A percentile compares a stretch with the other conserved stretches of the same genome.
phyloP scores from a whole-genome alignment of 2,797 vertebrate species.

The Acanthiza pusilla region DNA sequence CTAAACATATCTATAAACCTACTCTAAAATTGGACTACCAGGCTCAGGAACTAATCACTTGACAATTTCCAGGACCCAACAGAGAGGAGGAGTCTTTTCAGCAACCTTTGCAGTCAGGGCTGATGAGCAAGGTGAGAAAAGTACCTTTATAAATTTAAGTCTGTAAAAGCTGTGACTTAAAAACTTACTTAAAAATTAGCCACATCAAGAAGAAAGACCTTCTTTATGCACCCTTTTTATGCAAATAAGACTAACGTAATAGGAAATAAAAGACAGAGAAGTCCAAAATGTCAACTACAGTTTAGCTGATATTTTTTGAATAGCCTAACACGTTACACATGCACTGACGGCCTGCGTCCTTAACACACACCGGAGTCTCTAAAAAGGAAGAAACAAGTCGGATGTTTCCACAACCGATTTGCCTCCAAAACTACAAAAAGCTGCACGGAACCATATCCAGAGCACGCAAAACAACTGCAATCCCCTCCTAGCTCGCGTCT shows the following conservation, averaged over 20 bases:
- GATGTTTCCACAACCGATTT: background rate
- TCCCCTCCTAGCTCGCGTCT: background rate
- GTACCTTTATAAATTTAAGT: background rate
- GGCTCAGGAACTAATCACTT: background rate
- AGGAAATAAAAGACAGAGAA: background rate
- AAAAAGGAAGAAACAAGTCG: no score
- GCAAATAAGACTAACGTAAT: background rate
- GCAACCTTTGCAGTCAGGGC: background rate
- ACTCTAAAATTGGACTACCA: background rate
- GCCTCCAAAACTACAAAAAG: background rate
- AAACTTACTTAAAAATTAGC: background rate
- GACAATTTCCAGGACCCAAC: background rate
- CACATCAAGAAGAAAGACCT: background rate
- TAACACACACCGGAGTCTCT: background rate
- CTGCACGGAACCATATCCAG: rapidly evolving
- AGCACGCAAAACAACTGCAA: background rate
- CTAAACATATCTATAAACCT: background rate
- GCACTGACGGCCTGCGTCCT: rapidly evolving
- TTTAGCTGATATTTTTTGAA: no score
- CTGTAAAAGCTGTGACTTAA: background rate
- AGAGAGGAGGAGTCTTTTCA: background rate
- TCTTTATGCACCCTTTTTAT: background rate
- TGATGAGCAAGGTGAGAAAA: background rate
- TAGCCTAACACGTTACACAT: background rate
- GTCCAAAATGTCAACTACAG: background rate